Conservation (phyloP, 2,113 vertebrate genomes). For the Gymnobelideus leadbeateri region DNA sequence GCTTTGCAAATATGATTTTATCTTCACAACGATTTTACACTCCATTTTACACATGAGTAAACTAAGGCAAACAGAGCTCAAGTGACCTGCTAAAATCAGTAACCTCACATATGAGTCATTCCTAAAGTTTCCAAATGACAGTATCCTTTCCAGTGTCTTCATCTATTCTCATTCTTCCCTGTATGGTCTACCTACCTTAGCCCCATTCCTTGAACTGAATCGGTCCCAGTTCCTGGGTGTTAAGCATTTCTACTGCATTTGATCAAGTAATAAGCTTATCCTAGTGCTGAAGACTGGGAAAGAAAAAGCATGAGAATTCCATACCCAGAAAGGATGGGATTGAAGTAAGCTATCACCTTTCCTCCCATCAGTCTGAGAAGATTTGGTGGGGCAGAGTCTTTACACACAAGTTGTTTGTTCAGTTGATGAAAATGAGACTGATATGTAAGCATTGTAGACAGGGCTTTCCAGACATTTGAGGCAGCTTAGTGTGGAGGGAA, state of each 20-base stretch:
- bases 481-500: background rate
- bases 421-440: background rate
- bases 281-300: background rate
- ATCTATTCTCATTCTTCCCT: background rate
- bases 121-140: background rate
- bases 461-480: conserved; percentile 3
- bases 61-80: background rate
- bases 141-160: background rate
- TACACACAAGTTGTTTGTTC: background rate
- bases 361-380: conserved; percentile 8
- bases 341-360: conserved; percentile 16
- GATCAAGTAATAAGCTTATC: background rate
- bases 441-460: background rate
- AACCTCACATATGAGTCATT: background rate
- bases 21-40: background rate
- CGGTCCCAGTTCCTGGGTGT: background rate
- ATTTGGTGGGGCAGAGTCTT: conserved; percentile 1
- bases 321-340: background rate
- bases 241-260: background rate
- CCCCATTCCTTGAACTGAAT: background rate
- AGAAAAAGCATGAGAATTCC: background rate
- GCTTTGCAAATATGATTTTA: background rate
- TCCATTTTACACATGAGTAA: background rate
- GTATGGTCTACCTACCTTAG: background rate
- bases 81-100: background rate